Conservation (phyloP, 2,113 vertebrate genomes). For the Paradisaea rubra region DNA sequence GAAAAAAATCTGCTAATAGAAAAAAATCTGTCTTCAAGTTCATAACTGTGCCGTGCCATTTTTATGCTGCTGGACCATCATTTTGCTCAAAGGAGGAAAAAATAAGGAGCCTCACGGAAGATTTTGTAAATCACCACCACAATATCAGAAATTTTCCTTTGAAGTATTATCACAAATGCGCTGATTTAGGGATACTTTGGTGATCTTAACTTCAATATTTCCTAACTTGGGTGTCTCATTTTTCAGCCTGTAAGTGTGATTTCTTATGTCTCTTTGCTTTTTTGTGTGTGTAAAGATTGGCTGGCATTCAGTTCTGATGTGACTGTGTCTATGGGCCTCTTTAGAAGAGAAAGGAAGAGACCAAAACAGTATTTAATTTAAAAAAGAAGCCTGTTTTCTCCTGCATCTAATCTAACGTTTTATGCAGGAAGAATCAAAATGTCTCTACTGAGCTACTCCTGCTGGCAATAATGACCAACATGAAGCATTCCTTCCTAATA, state of each 20-base stretch:
- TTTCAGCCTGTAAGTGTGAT: rapidly evolving
- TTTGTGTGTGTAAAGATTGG: neutral
- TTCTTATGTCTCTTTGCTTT: neutral
- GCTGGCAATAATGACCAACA: neutral
- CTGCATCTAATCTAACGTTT: neutral
- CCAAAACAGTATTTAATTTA: neutral
- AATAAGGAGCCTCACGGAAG: neutral
- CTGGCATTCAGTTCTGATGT: neutral
- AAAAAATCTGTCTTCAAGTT: neutral
- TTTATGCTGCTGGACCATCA: neutral
- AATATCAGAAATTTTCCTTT: neutral
- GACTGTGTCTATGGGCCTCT: neutral
- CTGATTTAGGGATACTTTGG: neutral
- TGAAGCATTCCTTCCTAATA: neutral
- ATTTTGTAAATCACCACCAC: neutral
- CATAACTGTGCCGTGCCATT: rapidly evolving
- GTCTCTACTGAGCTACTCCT: neutral
- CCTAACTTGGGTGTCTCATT: neutral
- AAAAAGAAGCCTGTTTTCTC: neutral
- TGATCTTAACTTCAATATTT: neutral
- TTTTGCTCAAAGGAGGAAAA: neutral
- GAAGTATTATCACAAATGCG: neutral
- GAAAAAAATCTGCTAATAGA: neutral
- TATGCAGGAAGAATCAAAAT: neutral
- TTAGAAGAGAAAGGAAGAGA: neutral